These are phyloP conservation scores for Rambutsinella grinnellia DNA, from an alignment of 2,888 invertebrate genomes.

Conservation along the genomic window DNA sequence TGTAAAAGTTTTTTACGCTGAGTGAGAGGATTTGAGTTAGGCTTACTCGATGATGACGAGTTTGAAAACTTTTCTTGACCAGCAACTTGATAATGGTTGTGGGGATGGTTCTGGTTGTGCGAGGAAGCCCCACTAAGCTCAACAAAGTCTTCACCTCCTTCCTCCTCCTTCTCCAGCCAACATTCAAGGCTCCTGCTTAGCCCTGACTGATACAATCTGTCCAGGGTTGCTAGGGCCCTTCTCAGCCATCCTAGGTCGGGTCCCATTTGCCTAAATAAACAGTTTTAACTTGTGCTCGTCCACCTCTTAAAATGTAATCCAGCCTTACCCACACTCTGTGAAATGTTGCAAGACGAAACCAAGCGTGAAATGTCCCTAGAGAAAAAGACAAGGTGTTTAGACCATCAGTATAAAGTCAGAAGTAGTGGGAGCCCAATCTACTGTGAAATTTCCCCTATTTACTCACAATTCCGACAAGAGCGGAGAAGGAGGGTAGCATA, in stretches of 20 bases:
- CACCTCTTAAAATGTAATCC: not conserved
- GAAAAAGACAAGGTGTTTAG: not conserved
- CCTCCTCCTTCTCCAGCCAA: conserved; percentile 38
- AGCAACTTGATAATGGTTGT: not conserved
- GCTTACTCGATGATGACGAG: not conserved
- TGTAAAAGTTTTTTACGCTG: not conserved
- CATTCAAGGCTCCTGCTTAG: conserved; percentile 50
- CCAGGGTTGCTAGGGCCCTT: conserved; percentile 50
- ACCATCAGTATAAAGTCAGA: not conserved
- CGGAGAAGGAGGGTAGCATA: conserved; percentile 45
- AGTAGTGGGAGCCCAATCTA: not conserved
- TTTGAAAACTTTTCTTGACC: not conserved
- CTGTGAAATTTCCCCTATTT: not conserved
- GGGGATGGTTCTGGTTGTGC: not conserved
- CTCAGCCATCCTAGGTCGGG: conserved; percentile 54
- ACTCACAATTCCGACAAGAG: conserved; percentile 63
- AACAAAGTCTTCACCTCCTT: conserved; percentile 36
- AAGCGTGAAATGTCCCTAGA: conserved; percentile 57
- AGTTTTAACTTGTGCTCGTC: not conserved
- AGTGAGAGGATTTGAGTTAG: not conserved
- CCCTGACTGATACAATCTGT: conserved; percentile 45
- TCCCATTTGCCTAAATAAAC: conserved; percentile 13
- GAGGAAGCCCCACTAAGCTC: conserved; percentile 38
- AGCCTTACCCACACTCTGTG: conserved; percentile 47
- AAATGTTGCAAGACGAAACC: conserved; percentile 64